Evolutionary conservation across 2,113 vertebrate genomes (phyloP), one percentile per base, ranked within the genome.

Genomic region (Dissostichus mawsoni): DNA sequence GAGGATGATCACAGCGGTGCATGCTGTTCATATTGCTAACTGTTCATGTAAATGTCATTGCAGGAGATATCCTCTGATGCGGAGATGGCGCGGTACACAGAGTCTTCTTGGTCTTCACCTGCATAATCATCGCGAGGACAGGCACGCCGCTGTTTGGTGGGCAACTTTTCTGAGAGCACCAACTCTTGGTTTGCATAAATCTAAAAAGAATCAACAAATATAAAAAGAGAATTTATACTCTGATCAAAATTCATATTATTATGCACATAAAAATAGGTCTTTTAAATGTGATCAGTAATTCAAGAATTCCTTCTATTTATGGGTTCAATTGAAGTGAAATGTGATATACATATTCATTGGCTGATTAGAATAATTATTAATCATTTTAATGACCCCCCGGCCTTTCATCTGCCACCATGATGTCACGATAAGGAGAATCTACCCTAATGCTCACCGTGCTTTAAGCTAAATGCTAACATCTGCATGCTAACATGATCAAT

Each of bases 131-230:
- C 3, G 1, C 7, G 25, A 1, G 61, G 6, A 61, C 5, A 20
- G 33, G 23, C 1, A 1, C 18, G 14, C 18, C 47, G 58, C 1
- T 2, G 45, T 41, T 65, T 55, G 44, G 25, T 41, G 5, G 20
- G 20, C 48, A 2, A 0, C 20, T 2, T 1, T 17, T 56, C 45
- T n/a, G 61, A 17, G 3, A 0, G 0, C 0, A 0, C n/a, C 1
- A 20, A 13, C 0, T 47, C 71, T 18, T 58, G 6, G 51, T 65
- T 80, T 61, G 6, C 53, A 82, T 85, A 74, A 23, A 73, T 33
- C 86, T 88, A 25, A 57, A 62, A 45, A 55, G 18, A 44, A 55
- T 2, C 0, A 61, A 53, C 8, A 51, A 33, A 41, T 1, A 55
- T 1, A 3, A 11, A 41, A 17, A 56, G 2, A 65, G 9, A 14